Percentiles rank a stretch among this genome's conserved stretches.
These are phyloP conservation scores for Masticophis lateralis DNA, from an alignment of 2,797 vertebrate species.

Conservation along the genomic window DNA sequence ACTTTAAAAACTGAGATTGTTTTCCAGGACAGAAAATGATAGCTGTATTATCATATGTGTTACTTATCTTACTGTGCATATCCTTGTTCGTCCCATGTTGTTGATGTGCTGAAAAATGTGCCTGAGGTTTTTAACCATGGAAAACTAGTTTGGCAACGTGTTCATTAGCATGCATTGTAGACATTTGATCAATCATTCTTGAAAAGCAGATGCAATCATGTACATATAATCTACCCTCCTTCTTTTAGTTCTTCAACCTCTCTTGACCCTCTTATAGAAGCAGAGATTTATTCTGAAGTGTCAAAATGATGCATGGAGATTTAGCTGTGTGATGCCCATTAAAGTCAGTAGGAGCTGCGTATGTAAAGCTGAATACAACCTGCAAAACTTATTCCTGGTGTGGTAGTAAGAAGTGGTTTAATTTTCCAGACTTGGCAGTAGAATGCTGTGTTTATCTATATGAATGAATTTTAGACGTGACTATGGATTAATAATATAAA, in stretches of 20 bases:
- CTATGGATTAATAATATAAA: background rate
- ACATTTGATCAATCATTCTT: slow-evolving; percentile 76
- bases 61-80: background rate
- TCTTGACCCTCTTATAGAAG: slow-evolving; percentile 75
- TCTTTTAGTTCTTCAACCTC: slow-evolving; percentile 76
- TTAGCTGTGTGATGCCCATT: slow-evolving; percentile 79
- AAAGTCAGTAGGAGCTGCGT: slow-evolving; percentile 75
- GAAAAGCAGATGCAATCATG: slow-evolving; percentile 73
- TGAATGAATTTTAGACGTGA: background rate
- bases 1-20: background rate
- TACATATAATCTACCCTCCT: slow-evolving; percentile 72
- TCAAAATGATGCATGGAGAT: slow-evolving; percentile 74
- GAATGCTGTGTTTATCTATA: slow-evolving; percentile 65
- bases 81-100: slow-evolving; percentile 46
- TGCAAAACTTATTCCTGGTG: slow-evolving; percentile 72
- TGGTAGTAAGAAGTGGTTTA: slow-evolving; percentile 72
- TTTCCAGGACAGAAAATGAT: background rate
- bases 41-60: background rate
- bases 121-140: slow-evolving; percentile 67
- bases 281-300: slow-evolving; percentile 78
- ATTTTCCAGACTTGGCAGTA: slow-evolving; percentile 58
- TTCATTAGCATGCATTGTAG: slow-evolving; percentile 70
- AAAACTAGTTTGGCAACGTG: slow-evolving; percentile 67
- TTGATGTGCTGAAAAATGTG: slow-evolving; percentile 55
- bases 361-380: slow-evolving; percentile 72